Evolutionary conservation across 92 coral and sea anemone species (phyloP).

Genomic region (Epizoanthus illoricatus): DNA sequence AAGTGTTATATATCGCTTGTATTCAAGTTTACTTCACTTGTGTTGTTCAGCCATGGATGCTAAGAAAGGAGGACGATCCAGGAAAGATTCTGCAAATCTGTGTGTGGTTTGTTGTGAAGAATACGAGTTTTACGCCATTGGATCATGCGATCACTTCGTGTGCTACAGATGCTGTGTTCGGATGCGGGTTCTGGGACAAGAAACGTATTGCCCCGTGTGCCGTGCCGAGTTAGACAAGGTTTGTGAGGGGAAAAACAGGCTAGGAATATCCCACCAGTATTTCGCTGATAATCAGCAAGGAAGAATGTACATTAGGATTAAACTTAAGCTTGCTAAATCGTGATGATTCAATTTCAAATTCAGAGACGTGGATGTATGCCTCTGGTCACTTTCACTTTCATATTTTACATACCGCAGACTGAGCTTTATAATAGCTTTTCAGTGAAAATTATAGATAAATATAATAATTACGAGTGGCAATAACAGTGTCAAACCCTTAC

Average conservation of each 20-base stretch:
- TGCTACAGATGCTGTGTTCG: slow-evolving; percentile 91
- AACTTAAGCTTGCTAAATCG: no score
- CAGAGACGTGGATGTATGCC: no score
- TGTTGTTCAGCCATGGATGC: background rate
- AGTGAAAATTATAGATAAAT: no score
- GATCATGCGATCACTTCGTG: slow-evolving; percentile 89
- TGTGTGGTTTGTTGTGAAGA: slow-evolving; percentile 98
- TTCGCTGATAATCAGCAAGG: no score
- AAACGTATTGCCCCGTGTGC: slow-evolving; percentile 91
- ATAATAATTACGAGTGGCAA: no score
- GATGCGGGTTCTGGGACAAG: slow-evolving; percentile 84
- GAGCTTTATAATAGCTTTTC: no score
- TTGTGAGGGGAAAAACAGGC: background rate
- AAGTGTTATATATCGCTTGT: background rate
- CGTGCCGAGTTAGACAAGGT: slow-evolving; percentile 82
- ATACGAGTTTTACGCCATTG: slow-evolving; percentile 80
- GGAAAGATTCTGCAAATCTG: slow-evolving; percentile 62
- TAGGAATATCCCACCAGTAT: no score
- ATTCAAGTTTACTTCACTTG: background rate
- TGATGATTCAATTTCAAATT: no score
- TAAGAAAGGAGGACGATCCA: slow-evolving; percentile 31
- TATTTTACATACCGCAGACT: no score
- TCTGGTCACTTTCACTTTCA: no score
- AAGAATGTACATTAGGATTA: no score
- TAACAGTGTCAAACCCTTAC: no score